A percentile compares a stretch with the other conserved stretches of the same genome.
These are phyloP conservation scores for Calameuta pallipes DNA, from an alignment of 2,888 invertebrate species.

Conservation along the genomic window DNA sequence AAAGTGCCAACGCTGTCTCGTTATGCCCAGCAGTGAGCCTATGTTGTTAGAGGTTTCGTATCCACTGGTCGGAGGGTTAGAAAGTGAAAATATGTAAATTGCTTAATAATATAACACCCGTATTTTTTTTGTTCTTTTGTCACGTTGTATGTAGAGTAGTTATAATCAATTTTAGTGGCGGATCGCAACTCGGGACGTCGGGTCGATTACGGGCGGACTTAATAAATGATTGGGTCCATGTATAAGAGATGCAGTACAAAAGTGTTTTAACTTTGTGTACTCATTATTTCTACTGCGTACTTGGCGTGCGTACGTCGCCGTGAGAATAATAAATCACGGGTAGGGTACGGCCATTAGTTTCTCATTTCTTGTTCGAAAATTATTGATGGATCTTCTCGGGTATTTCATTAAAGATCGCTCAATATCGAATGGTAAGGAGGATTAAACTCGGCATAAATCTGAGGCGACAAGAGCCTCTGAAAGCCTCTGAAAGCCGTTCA, in stretches of 20 bases:
- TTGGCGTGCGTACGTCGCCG: neutral
- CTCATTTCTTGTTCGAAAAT: no score
- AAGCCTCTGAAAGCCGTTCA: no score
- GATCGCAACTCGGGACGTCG: neutral
- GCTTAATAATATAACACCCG: conserved; percentile 37
- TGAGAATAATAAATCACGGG: neutral
- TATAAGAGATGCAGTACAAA: conserved; percentile 56
- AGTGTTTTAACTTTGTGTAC: conserved; percentile 63
- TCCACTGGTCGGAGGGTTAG: conserved; percentile 49
- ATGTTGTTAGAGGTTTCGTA: neutral
- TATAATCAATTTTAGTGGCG: conserved; percentile 20
- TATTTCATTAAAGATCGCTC: no score
- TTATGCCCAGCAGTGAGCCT: neutral
- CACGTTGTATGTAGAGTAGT: conserved; percentile 54
- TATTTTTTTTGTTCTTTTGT: conserved; percentile 28
- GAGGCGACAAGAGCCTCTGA: no score
- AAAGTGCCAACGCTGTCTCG: neutral
- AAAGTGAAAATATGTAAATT: conserved; percentile 59
- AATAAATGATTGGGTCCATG: conserved; percentile 58
- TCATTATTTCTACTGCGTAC: conserved; percentile 17
- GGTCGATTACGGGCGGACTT: conserved; percentile 6
- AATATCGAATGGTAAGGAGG: no score
- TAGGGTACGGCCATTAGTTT: no score
- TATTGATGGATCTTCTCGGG: no score
- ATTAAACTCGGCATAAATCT: no score